A percentile compares a stretch with the other conserved stretches of the same genome.
phyloP scores from a whole-genome alignment of 2,113 vertebrate genomes.

The Thunnus thynnus region DNA sequence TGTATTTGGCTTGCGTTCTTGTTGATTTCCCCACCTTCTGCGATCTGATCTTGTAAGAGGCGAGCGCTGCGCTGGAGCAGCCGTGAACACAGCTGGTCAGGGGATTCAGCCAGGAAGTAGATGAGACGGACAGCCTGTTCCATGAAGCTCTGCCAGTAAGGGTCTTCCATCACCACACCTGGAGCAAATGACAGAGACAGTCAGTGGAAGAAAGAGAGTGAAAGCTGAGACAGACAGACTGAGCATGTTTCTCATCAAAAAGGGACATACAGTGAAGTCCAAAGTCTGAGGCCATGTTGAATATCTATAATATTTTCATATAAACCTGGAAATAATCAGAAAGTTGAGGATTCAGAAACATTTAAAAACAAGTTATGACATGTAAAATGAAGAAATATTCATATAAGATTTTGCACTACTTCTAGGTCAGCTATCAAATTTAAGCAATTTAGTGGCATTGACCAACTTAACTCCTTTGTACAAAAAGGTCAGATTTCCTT shows the following conservation, averaged over 20 bases:
- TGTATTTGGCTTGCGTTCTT: constrained; percentile 64
- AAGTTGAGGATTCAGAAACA: too few relatives aligned
- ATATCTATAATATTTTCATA: too few relatives aligned
- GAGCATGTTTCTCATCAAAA: neutral
- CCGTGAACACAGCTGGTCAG: constrained; percentile 90
- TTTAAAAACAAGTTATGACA: too few relatives aligned
- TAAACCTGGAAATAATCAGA: too few relatives aligned
- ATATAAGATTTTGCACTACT: too few relatives aligned
- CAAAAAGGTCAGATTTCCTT: too few relatives aligned
- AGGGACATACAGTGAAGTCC: too few relatives aligned
- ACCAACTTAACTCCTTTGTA: too few relatives aligned
- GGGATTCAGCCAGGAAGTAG: constrained; percentile 93
- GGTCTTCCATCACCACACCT: constrained; percentile 85
- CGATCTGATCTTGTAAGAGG: constrained; percentile 76
- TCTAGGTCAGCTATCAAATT: too few relatives aligned
- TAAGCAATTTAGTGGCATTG: too few relatives aligned
- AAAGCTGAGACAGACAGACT: neutral
- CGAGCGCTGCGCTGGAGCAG: constrained; percentile 88
- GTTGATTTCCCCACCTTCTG: constrained; percentile 61
- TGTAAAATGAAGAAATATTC: too few relatives aligned
- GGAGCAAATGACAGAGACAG: neutral
- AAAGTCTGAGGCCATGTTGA: too few relatives aligned
- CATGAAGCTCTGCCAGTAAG: constrained; percentile 95
- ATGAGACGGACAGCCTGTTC: constrained; percentile 89
- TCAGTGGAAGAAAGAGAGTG: neutral